These are phyloP conservation scores for Miichthys miiuy DNA, from an alignment of 2,797 vertebrate species.

Conservation along the genomic window DNA sequence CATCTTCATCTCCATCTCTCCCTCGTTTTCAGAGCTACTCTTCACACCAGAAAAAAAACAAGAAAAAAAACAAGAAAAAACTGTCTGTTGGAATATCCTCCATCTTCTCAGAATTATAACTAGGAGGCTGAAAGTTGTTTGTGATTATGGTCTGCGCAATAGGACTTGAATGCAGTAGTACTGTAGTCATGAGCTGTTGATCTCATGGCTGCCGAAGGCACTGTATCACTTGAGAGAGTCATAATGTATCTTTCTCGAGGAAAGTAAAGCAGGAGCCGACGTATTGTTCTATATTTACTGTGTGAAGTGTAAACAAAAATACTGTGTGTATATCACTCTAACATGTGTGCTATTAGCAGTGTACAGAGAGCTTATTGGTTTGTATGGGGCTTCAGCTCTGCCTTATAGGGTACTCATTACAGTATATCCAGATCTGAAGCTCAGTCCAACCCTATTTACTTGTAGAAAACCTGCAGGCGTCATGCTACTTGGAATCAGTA, in stretches of 20 bases:
- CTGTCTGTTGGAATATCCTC: not conserved
- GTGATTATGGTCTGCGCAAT: not conserved
- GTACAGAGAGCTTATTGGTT: not conserved
- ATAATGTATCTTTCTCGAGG: not conserved
- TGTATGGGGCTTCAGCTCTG: slow-evolving; percentile 24
- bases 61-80: too few species aligned
- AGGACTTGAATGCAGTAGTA: not conserved
- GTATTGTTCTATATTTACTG: too few species aligned
- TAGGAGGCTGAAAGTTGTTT: not conserved
- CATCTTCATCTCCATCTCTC: too few species aligned
- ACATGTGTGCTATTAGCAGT: not conserved
- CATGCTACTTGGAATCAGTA: slow-evolving; percentile 15
- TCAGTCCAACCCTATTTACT: slow-evolving; percentile 5
- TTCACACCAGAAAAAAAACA: not conserved
- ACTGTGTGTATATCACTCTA: not conserved
- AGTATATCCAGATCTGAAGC: slow-evolving; percentile 2
- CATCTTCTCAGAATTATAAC: not conserved
- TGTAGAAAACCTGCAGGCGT: slow-evolving; percentile 10
- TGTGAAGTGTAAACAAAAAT: not conserved
- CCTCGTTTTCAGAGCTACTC: not conserved
- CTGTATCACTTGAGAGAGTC: not conserved
- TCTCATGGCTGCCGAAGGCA: not conserved
- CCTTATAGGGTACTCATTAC: not conserved
- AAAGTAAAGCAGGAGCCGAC: not conserved
- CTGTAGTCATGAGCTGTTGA: not conserved